A percentile compares a stretch with the other conserved stretches of the same genome.
Evolutionary conservation across 1,140 invertebrate species (phyloP).

Genomic region (Hyphantria cunea): DNA sequence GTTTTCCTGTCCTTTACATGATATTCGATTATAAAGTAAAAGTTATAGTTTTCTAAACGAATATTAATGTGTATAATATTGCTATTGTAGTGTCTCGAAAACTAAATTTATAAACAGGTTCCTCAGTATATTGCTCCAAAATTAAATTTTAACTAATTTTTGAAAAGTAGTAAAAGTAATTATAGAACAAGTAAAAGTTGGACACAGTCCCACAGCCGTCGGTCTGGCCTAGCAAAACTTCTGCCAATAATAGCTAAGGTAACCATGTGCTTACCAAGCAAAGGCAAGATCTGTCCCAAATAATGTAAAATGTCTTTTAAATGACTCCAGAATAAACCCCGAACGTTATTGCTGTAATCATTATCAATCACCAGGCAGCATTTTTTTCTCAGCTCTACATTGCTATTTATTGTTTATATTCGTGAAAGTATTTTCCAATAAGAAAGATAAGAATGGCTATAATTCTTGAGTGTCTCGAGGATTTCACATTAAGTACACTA

Average conservation of each 20-base stretch:
- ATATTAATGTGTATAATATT: no score
- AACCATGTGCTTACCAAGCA: slow-evolving; percentile 26
- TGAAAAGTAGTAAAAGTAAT: slow-evolving; percentile 66
- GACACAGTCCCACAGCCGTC: slow-evolving; percentile 52
- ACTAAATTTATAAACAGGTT: background rate
- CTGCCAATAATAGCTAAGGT: slow-evolving; percentile 57
- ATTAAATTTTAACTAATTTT: slow-evolving; percentile 44
- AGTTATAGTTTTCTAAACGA: no score
- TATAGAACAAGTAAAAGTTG: slow-evolving; percentile 70
- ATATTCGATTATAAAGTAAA: no score
- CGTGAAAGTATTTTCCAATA: slow-evolving; percentile 4
- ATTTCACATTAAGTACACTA: slow-evolving; percentile 25
- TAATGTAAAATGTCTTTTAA: background rate
- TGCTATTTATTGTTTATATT: slow-evolving; percentile 23
- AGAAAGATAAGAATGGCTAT: slow-evolving; percentile 12
- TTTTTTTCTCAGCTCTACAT: slow-evolving; percentile 10
- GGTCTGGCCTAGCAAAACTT: slow-evolving; percentile 50
- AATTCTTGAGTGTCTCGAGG: slow-evolving; percentile 15
- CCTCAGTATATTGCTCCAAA: slow-evolving; percentile 13
- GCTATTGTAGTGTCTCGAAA: no score
- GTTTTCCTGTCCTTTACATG: no score
- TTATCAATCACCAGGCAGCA: slow-evolving; percentile 15
- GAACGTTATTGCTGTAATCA: no score
- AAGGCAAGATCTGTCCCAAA: slow-evolving; percentile 1
- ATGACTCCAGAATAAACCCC: background rate